phyloP scores from a whole-genome alignment of 2,888 invertebrate species.

The Hoplodrina blanda region DNA sequence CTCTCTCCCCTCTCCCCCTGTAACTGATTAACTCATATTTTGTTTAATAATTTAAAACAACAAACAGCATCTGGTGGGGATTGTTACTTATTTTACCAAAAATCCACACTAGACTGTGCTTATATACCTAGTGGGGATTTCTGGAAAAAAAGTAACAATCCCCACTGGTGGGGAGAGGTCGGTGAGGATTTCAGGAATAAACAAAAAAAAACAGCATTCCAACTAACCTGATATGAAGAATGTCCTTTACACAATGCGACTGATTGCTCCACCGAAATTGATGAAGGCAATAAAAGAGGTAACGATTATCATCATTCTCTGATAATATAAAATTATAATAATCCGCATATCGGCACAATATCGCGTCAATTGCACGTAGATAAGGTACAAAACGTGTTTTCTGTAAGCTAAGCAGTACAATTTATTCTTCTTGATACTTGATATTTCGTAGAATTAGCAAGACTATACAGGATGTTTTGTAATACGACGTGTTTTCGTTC shows the following conservation, averaged over 20 bases:
- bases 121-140: too few species aligned
- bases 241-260: slow-evolving; percentile 66
- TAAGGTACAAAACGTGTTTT: slow-evolving; percentile 27
- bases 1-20: too few species aligned
- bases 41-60: too few species aligned
- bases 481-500: too few species aligned
- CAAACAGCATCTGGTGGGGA: too few species aligned
- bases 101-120: too few species aligned
- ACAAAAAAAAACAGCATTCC: slow-evolving; percentile 15
- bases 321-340: slow-evolving; percentile 41
- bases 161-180: too few species aligned
- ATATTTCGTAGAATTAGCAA: neutral
- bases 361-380: slow-evolving; percentile 24
- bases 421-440: slow-evolving; percentile 10
- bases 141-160: too few species aligned
- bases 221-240: slow-evolving; percentile 70
- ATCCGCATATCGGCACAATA: slow-evolving; percentile 25
- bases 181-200: too few species aligned
- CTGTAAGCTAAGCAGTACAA: neutral
- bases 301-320: slow-evolving; percentile 17
- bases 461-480: neutral
- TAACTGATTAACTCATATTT: too few species aligned
- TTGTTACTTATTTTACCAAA: too few species aligned
- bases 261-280: slow-evolving; percentile 38
- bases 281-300: slow-evolving; percentile 37